Conservation (phyloP, 2,113 vertebrate genomes). For the Rousettus leschenaultii region DNA sequence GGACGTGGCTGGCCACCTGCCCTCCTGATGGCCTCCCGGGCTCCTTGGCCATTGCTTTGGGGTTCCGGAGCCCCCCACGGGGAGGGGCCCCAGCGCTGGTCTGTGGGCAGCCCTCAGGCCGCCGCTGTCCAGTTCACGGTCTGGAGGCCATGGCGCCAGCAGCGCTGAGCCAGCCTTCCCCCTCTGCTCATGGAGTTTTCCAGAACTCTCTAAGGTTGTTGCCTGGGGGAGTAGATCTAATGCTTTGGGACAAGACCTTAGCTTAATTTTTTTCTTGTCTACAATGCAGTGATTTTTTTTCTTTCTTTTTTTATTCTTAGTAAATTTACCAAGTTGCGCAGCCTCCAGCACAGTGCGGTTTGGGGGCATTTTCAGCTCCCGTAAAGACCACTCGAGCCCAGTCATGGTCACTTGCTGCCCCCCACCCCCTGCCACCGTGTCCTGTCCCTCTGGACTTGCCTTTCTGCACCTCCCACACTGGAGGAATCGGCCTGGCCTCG, state of each 20-base stretch:
- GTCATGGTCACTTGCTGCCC: rapidly evolving
- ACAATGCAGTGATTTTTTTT: not conserved
- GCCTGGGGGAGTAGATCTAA: not conserved
- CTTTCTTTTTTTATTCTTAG: not conserved
- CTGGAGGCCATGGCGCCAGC: not conserved
- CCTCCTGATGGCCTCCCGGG: not conserved
- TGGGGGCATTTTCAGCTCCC: not conserved
- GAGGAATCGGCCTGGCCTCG: not conserved
- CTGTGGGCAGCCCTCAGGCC: rapidly evolving
- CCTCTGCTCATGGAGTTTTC: not conserved
- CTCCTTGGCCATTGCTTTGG: not conserved
- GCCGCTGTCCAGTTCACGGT: not conserved
- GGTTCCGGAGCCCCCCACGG: not conserved
- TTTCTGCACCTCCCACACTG: too few species aligned
- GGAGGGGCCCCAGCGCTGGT: not conserved
- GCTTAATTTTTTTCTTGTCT: not conserved
- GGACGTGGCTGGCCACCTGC: not conserved
- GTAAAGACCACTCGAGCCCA: not conserved
- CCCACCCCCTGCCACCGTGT: rapidly evolving
- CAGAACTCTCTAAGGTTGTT: not conserved
- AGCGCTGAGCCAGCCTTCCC: too few species aligned
- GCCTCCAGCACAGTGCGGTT: too few species aligned
- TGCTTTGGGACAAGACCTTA: not conserved
- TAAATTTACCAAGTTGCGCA: not conserved
- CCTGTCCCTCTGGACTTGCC: not conserved